Evolutionary conservation across 2,113 vertebrate genomes (phyloP), one percentile per base, ranked within the genome.

Genomic region (Oreocharis arfaki): DNA sequence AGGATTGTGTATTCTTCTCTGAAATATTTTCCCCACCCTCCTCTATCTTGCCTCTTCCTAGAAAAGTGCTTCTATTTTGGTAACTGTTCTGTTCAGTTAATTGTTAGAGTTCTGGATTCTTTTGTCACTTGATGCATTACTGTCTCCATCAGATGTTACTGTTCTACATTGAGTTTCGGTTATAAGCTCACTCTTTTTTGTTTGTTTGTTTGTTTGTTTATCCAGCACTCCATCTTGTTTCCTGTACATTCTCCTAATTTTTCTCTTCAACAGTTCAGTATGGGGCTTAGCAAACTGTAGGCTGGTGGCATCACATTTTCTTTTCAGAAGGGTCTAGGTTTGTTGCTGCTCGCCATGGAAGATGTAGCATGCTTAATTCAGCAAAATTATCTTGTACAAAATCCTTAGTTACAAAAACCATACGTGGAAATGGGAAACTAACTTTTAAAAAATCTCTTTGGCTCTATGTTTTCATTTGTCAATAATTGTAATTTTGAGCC

Each of bases 1-100:
- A 98, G 98, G 97, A 94, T 85, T 98, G 97, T 98, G 91, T 97
- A 97, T 97, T 95, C 86, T 83, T 97, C 79, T 74, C 74, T 68
- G 95, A 98, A 96, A 94, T 96, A 95, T 94, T 76, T 86, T 56
- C 71, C 60, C n/a, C 87, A 80, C 91, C 64, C 27, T 93, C 16
- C 14, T 60, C 39, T 79, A 75, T 33, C 21, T 44, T 82, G 55
- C 23, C 10, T 90, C 32, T 90, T 77, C 84, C 75, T 95, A 86
- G 94, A 95, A 95, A 73, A 85, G 50, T 68, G 69, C 21, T 96
- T 97, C 91, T 91, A 37, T 95, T 92, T 90, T 46, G 49, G 88
- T 92, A 88, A 42, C 42, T 61, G 68, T 85, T 84, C 88, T 81
- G 76, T 80, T 68, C 49, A 94, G 76, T 87, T 97, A 89, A 71